Evolutionary conservation across 2,888 invertebrate genomes (phyloP).

Genomic region (Drosophila nigricruria): DNA sequence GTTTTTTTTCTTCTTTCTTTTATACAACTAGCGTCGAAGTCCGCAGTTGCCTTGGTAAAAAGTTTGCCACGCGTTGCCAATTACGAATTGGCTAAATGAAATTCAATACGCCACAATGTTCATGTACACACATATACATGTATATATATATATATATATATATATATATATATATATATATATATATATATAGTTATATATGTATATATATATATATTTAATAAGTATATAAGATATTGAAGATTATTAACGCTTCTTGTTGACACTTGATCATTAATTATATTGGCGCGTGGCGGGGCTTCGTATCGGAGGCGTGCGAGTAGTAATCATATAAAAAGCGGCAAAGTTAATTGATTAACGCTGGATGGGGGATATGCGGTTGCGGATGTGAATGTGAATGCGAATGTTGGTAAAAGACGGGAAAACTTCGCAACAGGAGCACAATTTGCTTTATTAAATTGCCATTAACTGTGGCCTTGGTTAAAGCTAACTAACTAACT

Average conservation of each 20-base stretch:
- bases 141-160: slow-evolving; percentile 16
- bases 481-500: slow-evolving; percentile 4
- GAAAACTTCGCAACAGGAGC: slow-evolving; percentile 52
- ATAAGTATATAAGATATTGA: slow-evolving; percentile 51
- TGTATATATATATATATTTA: not conserved
- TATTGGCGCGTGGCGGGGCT: slow-evolving; percentile 57
- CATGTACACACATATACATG: not conserved
- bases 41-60: slow-evolving; percentile 8
- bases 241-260: slow-evolving; percentile 56
- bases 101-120: slow-evolving; percentile 42
- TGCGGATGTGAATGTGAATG: slow-evolving; percentile 16
- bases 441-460: slow-evolving; percentile 77
- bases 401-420: slow-evolving; percentile 31
- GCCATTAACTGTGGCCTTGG: slow-evolving; percentile 45
- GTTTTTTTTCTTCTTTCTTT: slow-evolving; percentile 1
- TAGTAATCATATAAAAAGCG: slow-evolving; percentile 69
- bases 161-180: not conserved
- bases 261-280: slow-evolving; percentile 79
- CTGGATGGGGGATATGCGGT: slow-evolving; percentile 15
- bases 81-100: slow-evolving; percentile 55
- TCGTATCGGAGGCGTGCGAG: slow-evolving; percentile 23
- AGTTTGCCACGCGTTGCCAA: slow-evolving; percentile 48
- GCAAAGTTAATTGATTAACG: slow-evolving; percentile 72
- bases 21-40: not conserved
- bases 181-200: not conserved